phyloP scores from a whole-genome alignment of 2,113 vertebrate genomes.

The Monopterus albus region DNA sequence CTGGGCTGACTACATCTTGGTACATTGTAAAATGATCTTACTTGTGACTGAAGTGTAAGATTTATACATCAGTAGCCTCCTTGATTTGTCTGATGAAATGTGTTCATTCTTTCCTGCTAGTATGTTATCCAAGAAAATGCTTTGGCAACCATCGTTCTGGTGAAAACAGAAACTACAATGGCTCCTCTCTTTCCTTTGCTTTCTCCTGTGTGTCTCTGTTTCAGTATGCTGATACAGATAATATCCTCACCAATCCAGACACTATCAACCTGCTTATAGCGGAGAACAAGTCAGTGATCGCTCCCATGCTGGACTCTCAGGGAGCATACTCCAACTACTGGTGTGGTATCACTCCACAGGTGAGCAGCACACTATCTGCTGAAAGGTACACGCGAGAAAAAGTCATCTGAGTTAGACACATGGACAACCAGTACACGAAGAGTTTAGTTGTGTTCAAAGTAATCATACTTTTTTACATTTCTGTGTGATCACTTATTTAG shows the following conservation, averaged over 20 bases:
- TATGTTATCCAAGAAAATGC: background rate
- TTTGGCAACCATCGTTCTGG: background rate
- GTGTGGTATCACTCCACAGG: slow-evolving; percentile 98
- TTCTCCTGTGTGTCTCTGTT: background rate
- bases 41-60: background rate
- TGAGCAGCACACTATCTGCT: slow-evolving; percentile 45
- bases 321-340: slow-evolving; percentile 98
- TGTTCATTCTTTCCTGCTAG: background rate
- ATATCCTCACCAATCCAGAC: slow-evolving; percentile 92
- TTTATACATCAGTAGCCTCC: background rate
- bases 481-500: slow-evolving; percentile 65
- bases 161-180: background rate
- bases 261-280: slow-evolving; percentile 88
- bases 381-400: background rate
- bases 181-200: background rate
- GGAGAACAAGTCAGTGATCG: slow-evolving; percentile 89
- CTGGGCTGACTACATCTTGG: slow-evolving; percentile 93
- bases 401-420: too few relatives aligned
- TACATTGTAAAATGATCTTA: slow-evolving; percentile 62
- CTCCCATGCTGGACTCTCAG: slow-evolving; percentile 95
- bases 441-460: background rate
- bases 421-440: too few relatives aligned
- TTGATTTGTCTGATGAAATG: slow-evolving; percentile 1
- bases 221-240: slow-evolving; percentile 93
- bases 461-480: background rate